phyloP scores from a whole-genome alignment of 2,888 invertebrate species.

The Gastracanthus pulcherrimus region DNA sequence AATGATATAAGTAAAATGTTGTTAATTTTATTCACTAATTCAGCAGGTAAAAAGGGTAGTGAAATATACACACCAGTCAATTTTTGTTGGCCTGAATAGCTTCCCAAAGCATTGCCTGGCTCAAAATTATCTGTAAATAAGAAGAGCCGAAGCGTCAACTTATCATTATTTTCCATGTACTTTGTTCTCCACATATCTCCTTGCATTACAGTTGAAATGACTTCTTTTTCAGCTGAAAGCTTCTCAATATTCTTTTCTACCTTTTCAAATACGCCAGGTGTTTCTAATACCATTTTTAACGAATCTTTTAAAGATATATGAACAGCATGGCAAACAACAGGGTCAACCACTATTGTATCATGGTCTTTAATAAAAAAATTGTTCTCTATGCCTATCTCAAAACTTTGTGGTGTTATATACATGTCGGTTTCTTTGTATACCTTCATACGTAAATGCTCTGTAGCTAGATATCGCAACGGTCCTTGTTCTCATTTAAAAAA shows the following conservation, averaged over 20 bases:
- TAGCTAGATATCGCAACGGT: no score
- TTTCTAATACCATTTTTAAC: slow-evolving; percentile 50
- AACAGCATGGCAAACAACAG: no score
- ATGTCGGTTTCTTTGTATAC: no score
- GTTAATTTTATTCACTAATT: neutral
- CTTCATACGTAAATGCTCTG: no score
- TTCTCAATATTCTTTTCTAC: slow-evolving; percentile 28
- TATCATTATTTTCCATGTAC: neutral
- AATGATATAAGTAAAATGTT: slow-evolving; percentile 42
- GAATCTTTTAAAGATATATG: slow-evolving; percentile 31
- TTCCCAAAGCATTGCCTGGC: slow-evolving; percentile 40
- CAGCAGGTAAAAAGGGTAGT: slow-evolving; percentile 40
- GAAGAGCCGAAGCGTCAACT: slow-evolving; percentile 30
- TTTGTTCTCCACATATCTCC: slow-evolving; percentile 49
- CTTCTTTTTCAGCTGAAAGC: slow-evolving; percentile 36
- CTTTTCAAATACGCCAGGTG: slow-evolving; percentile 41
- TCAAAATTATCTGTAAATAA: slow-evolving; percentile 45
- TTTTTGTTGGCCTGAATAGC: slow-evolving; percentile 42
- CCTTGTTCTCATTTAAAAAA: no score
- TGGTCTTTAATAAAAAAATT: no score
- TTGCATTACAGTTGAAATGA: slow-evolving; percentile 53
- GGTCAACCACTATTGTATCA: no score
- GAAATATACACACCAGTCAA: slow-evolving; percentile 12
- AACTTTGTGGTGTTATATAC: no score
- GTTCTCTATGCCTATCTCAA: no score